A percentile compares a stretch with the other conserved stretches of the same genome.
These are phyloP conservation scores for Boloria euphrosyne DNA, from an alignment of 2,888 invertebrate species.

Conservation along the genomic window DNA sequence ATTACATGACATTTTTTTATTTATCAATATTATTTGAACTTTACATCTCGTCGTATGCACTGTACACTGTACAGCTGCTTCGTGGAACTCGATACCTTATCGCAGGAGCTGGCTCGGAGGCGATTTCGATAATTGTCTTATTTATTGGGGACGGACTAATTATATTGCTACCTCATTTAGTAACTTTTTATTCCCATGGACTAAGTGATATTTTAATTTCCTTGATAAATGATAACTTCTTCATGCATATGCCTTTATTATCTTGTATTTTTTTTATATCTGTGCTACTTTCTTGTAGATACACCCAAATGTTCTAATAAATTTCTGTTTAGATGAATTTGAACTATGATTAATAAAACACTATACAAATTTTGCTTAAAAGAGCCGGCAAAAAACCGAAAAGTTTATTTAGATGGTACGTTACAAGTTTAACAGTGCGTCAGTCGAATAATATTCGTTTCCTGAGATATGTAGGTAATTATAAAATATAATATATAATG, in stretches of 20 bases:
- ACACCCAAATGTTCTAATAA: too few relatives aligned
- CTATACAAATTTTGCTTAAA: too few relatives aligned
- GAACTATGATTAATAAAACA: too few relatives aligned
- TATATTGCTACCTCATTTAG: slow-evolving; percentile 43
- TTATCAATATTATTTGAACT: not conserved
- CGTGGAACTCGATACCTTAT: slow-evolving; percentile 55
- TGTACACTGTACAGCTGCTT: slow-evolving; percentile 46
- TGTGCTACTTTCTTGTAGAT: too few relatives aligned
- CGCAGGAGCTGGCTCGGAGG: slow-evolving; percentile 37
- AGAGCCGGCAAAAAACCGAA: too few relatives aligned
- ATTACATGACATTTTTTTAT: not conserved
- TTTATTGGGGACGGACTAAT: slow-evolving; percentile 44
- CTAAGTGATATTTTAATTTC: slow-evolving; percentile 7
- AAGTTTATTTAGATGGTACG: too few relatives aligned
- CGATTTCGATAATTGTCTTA: slow-evolving; percentile 48
- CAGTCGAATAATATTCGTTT: too few relatives aligned
- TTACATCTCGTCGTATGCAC: not conserved
- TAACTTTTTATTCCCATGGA: slow-evolving; percentile 3
- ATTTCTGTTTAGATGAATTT: too few relatives aligned
- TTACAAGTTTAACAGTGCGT: too few relatives aligned
- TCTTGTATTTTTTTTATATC: not conserved
- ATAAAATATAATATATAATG: too few relatives aligned
- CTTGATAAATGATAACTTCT: not conserved
- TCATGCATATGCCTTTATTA: not conserved
- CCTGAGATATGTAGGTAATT: too few relatives aligned